phyloP scores from a whole-genome alignment of 2,797 vertebrate genomes.

The Etheostoma nigrum region DNA sequence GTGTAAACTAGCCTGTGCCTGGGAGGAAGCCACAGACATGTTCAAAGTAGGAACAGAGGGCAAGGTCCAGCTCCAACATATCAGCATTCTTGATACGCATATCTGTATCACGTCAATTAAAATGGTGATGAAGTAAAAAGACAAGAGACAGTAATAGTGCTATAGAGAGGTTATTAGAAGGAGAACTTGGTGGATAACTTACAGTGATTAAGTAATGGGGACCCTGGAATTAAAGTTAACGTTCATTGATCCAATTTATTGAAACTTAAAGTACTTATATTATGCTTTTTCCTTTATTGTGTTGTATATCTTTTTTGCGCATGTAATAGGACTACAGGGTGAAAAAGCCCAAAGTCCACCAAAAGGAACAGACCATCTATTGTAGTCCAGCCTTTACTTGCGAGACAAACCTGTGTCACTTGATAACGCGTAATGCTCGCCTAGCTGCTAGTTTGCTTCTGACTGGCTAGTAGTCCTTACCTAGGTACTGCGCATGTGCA shows the following conservation, averaged over 20 bases:
- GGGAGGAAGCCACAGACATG: conserved; percentile 52
- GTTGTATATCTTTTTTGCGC: too few relatives aligned
- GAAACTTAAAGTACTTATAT: background rate
- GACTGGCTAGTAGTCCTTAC: too few relatives aligned
- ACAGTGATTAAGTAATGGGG: background rate
- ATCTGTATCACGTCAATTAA: conserved; percentile 43
- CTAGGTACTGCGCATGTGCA: too few relatives aligned
- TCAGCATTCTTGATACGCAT: conserved; percentile 69
- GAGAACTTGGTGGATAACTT: background rate
- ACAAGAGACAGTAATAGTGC: background rate
- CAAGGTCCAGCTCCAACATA: conserved; percentile 84
- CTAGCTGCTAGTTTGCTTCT: too few relatives aligned
- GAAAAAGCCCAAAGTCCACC: too few relatives aligned
- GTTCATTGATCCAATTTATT: background rate
- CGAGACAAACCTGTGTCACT: too few relatives aligned
- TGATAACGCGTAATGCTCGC: too few relatives aligned
- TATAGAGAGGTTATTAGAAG: background rate
- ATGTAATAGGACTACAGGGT: too few relatives aligned
- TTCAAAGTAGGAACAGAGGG: conserved; percentile 64
- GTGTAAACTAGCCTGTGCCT: conserved; percentile 38
- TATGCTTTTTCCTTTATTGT: too few relatives aligned
- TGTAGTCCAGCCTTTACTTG: too few relatives aligned
- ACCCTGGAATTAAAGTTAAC: background rate
- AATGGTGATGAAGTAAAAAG: background rate
- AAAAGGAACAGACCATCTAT: too few relatives aligned